Evolutionary conservation across 2,888 invertebrate species (phyloP).

Genomic region (Melikaiella ostensackeni): DNA sequence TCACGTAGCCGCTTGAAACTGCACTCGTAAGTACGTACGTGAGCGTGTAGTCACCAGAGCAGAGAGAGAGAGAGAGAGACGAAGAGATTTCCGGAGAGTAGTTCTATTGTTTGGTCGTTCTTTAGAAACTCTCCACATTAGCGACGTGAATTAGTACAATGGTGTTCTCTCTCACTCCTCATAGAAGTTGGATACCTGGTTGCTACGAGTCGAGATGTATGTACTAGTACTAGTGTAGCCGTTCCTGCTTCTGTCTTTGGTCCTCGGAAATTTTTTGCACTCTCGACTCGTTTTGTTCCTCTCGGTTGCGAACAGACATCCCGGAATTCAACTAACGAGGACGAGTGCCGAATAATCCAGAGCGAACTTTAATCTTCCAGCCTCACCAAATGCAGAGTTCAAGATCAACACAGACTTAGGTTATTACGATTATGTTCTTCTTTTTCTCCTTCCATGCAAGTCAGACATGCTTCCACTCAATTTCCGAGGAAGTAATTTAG

Average conservation of each 20-base stretch:
- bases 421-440: not conserved
- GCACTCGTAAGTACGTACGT: conserved; percentile 32
- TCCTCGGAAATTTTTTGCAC: conserved; percentile 27
- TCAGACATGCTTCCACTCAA: not conserved
- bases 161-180: conserved; percentile 44
- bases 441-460: not conserved
- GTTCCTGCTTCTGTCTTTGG: not conserved
- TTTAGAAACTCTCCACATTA: conserved; percentile 65
- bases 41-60: conserved; percentile 16
- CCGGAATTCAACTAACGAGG: conserved; percentile 15
- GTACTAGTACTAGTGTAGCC: not conserved
- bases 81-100: conserved; percentile 48
- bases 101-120: conserved; percentile 64
- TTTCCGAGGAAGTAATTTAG: not conserved
- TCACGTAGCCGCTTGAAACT: conserved; percentile 39
- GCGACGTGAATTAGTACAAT: conserved; percentile 64
- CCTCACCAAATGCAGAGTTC: not conserved
- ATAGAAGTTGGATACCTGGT: not conserved
- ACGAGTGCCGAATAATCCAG: not conserved
- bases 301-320: conserved; percentile 15
- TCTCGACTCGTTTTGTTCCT: not conserved
- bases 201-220: conserved; percentile 20
- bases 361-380: conserved; percentile 10
- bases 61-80: not conserved
- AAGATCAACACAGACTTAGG: conserved; percentile 3